These are phyloP conservation scores for Acleris holmiana DNA, from an alignment of 2,888 invertebrate genomes.

Conservation along the genomic window DNA sequence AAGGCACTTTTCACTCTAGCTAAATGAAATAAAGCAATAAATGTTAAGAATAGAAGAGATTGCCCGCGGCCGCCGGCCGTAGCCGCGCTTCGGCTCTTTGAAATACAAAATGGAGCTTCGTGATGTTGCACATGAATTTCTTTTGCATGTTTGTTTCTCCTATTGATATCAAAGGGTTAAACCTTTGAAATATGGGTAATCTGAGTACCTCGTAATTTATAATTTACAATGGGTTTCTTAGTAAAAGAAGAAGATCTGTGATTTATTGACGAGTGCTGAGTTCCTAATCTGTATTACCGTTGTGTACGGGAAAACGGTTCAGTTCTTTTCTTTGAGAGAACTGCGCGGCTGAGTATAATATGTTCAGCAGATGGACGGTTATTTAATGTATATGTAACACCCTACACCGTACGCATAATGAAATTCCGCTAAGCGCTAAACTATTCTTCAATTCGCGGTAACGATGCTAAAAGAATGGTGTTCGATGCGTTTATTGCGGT, in stretches of 20 bases:
- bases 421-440: slow-evolving; percentile 37
- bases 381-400: not conserved
- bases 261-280: too few species aligned
- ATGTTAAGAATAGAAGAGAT: slow-evolving; percentile 61
- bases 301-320: too few species aligned
- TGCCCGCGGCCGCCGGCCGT: slow-evolving; percentile 52
- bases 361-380: too few species aligned
- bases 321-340: too few species aligned
- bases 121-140: slow-evolving; percentile 29
- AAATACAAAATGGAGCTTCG: slow-evolving; percentile 30
- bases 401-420: not conserved
- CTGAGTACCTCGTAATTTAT: too few species aligned
- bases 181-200: not conserved
- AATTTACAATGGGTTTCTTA: too few species aligned
- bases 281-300: too few species aligned
- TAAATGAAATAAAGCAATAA: slow-evolving; percentile 70
- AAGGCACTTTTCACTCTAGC: slow-evolving; percentile 57
- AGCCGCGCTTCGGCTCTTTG: slow-evolving; percentile 42
- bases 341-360: too few species aligned
- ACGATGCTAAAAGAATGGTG: slow-evolving; percentile 24
- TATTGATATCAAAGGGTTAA: slow-evolving; percentile 42
- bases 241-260: too few species aligned
- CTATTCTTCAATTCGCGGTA: slow-evolving; percentile 36
- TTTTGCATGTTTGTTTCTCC: slow-evolving; percentile 39
- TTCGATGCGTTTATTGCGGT: slow-evolving; percentile 29